These are phyloP conservation scores for Diplogasteroides magnus DNA, from an alignment of 1,140 invertebrate genomes.

Conservation along the genomic window DNA sequence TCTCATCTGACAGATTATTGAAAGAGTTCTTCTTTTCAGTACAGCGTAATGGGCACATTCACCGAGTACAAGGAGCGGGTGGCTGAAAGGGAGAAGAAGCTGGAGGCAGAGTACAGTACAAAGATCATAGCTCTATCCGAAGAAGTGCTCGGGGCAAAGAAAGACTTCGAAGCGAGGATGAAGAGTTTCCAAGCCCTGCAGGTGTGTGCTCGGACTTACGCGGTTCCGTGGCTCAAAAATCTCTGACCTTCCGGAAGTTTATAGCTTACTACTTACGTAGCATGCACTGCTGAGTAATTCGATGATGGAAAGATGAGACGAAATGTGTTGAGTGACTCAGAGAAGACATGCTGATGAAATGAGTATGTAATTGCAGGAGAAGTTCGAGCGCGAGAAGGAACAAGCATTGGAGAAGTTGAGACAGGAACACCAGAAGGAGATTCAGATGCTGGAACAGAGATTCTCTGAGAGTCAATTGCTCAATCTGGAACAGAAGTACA, in stretches of 20 bases:
- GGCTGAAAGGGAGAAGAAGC: constrained; percentile 48
- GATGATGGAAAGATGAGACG: constrained; percentile 1
- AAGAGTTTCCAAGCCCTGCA: constrained; percentile 53
- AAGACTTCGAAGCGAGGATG: constrained; percentile 53
- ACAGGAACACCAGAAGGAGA: constrained; percentile 54
- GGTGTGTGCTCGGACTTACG: constrained; percentile 27
- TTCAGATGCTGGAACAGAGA: constrained; percentile 48
- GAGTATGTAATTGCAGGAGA: constrained; percentile 37
- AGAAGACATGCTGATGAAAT: too few species aligned
- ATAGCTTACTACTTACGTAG: too few species aligned
- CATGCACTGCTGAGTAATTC: not conserved
- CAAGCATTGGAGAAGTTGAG: constrained; percentile 51
- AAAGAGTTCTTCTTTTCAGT: constrained; percentile 18
- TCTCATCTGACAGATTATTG: too few species aligned
- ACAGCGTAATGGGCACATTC: constrained; percentile 53
- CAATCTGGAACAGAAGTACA: constrained; percentile 52
- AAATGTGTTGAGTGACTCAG: constrained; percentile 9
- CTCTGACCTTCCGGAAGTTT: too few species aligned
- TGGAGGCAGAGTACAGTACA: constrained; percentile 52
- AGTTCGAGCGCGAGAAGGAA: constrained; percentile 54
- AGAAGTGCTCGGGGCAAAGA: constrained; percentile 51
- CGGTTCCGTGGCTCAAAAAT: too few species aligned
- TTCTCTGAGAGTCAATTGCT: constrained; percentile 51
- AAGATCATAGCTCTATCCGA: constrained; percentile 54
- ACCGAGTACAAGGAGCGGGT: constrained; percentile 51